Conservation (phyloP, 2,888 invertebrate genomes). For the Myathropa florea region DNA sequence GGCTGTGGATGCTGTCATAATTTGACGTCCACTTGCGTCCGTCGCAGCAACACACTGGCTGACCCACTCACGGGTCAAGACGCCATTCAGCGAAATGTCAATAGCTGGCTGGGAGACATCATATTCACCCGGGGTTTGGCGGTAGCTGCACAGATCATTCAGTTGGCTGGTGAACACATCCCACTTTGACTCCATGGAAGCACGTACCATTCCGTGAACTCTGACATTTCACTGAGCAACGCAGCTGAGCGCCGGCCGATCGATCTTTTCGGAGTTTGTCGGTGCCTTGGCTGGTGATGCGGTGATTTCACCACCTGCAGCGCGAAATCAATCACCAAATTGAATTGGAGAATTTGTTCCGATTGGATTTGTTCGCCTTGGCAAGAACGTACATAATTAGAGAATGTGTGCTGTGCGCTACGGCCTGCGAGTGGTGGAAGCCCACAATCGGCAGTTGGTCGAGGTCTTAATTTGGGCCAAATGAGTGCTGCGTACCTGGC, state of each 20-base stretch:
- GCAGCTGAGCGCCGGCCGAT: constrained; percentile 45
- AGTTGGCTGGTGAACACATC: constrained; percentile 45
- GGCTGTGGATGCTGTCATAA: constrained; percentile 32
- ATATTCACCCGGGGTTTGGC: background rate
- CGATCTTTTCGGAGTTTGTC: constrained; percentile 12
- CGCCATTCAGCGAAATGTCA: constrained; percentile 57
- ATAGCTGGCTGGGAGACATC: constrained; percentile 38
- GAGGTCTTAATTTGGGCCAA: constrained; percentile 68
- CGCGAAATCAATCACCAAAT: constrained; percentile 67
- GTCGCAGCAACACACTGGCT: constrained; percentile 51
- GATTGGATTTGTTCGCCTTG: constrained; percentile 68
- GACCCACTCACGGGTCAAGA: constrained; percentile 64
- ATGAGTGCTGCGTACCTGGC: constrained; percentile 13
- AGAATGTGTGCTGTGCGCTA: constrained; percentile 28
- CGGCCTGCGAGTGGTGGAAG: background rate
- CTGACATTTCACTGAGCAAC: constrained; percentile 59
- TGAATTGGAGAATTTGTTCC: constrained; percentile 67
- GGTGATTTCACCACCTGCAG: constrained; percentile 70
- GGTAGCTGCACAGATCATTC: constrained; percentile 22
- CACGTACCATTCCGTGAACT: constrained; percentile 64
- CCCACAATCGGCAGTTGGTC: constrained; percentile 39
- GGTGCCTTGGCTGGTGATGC: background rate
- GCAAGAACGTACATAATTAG: constrained; percentile 62
- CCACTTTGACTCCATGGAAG: constrained; percentile 36
- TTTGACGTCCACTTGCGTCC: constrained; percentile 37